phyloP scores from a whole-genome alignment of 2,888 invertebrate genomes.

The Helicoverpa assulta region DNA sequence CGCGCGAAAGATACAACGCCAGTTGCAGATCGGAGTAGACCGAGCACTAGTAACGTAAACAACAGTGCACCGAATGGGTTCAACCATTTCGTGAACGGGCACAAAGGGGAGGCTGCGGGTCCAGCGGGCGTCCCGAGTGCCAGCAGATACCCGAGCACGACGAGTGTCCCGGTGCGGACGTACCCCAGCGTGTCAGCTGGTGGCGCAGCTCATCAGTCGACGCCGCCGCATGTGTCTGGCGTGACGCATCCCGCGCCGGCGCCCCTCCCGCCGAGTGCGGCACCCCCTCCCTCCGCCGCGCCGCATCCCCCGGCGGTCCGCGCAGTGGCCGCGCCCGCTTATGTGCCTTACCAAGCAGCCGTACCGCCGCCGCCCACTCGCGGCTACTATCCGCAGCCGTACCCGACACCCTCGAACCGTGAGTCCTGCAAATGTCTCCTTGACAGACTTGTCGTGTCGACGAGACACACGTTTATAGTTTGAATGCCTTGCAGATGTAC shows the following conservation, averaged over 20 bases:
- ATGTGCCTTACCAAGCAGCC: slow-evolving; percentile 54
- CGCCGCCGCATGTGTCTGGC: slow-evolving; percentile 15
- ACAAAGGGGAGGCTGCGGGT: slow-evolving; percentile 19
- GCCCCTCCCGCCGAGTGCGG: slow-evolving; percentile 1
- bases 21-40: slow-evolving; percentile 20
- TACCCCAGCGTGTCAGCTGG: slow-evolving; percentile 27
- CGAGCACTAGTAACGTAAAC: slow-evolving; percentile 27
- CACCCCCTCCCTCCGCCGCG: not conserved
- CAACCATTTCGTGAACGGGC: slow-evolving; percentile 37
- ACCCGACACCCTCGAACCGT: slow-evolving; percentile 46
- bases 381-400: slow-evolving; percentile 51
- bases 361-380: slow-evolving; percentile 60
- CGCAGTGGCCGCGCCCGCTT: slow-evolving; percentile 43
- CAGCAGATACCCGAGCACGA: slow-evolving; percentile 31
- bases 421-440: slow-evolving; percentile 38
- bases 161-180: slow-evolving; percentile 31
- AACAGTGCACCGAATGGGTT: slow-evolving; percentile 36
- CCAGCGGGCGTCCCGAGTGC: slow-evolving; percentile 12
- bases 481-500: slow-evolving; percentile 37
- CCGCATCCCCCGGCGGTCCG: slow-evolving; percentile 19
- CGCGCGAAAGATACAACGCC: slow-evolving; percentile 26
- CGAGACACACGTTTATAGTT: slow-evolving; percentile 4
- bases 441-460: not conserved
- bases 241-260: not conserved
- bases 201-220: slow-evolving; percentile 7